phyloP scores from a whole-genome alignment of 2,888 invertebrate species.

The Microplitis manilae region DNA sequence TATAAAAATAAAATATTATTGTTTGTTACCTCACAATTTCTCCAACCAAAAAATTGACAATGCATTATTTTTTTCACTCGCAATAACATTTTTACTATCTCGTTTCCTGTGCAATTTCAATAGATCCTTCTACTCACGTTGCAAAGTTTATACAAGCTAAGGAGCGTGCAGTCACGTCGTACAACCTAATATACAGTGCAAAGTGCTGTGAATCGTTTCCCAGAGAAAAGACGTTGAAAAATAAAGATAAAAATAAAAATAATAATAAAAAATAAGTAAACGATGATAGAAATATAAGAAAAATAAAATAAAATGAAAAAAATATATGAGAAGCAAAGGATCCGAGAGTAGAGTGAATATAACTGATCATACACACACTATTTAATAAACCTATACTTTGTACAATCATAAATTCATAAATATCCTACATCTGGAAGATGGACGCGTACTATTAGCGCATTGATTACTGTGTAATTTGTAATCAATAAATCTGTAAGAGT shows the following conservation, averaged over 20 bases:
- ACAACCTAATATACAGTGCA: conserved; percentile 35
- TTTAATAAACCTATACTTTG: conserved; percentile 62
- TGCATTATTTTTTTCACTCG: background rate
- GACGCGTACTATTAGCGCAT: conserved; percentile 58
- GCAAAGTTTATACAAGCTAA: conserved; percentile 29
- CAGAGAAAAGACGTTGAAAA: conserved; percentile 20
- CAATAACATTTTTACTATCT: conserved; percentile 10
- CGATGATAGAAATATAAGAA: background rate
- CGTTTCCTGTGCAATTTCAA: conserved; percentile 10
- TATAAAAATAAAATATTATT: too few species aligned
- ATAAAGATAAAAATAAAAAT: conserved; percentile 22
- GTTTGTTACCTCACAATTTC: too few species aligned
- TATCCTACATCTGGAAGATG: conserved; percentile 42
- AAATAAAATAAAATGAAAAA: background rate
- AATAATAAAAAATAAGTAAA: background rate
- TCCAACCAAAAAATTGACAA: background rate
- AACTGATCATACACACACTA: conserved; percentile 40
- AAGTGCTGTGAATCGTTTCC: conserved; percentile 21
- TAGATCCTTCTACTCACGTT: conserved; percentile 26
- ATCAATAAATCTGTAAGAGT: conserved; percentile 62
- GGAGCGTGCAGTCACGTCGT: conserved; percentile 36
- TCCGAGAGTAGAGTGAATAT: background rate
- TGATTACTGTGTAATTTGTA: conserved; percentile 63
- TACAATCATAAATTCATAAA: conserved; percentile 64
- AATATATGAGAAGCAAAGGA: too few species aligned